phyloP scores from a whole-genome alignment of 2,797 vertebrate genomes.

The Aplochiton taeniatus region DNA sequence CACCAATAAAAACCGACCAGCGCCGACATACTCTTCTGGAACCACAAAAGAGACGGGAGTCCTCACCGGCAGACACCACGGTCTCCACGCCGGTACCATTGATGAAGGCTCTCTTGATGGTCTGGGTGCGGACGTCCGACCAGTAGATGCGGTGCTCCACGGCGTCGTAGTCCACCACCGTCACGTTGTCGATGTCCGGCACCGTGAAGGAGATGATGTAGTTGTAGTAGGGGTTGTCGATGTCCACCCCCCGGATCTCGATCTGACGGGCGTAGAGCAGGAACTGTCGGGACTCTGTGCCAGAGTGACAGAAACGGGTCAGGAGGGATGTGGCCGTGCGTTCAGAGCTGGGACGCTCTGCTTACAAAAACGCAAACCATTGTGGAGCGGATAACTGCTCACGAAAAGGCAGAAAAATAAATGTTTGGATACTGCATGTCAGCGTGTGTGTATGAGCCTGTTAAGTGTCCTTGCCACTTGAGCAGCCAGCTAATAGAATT shows the following conservation, averaged over 20 bases:
- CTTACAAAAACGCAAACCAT: too few species aligned
- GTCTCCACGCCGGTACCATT: constrained; percentile 96
- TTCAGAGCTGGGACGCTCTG: too few species aligned
- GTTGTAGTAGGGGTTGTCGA: constrained; percentile 97
- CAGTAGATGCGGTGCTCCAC: constrained; percentile 95
- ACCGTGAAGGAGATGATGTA: constrained; percentile 99
- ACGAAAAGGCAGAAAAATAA: too few species aligned
- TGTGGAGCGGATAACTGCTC: too few species aligned
- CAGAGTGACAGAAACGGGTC: not conserved
- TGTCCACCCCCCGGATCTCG: constrained; percentile 94
- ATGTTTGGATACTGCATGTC: too few species aligned
- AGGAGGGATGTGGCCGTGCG: too few species aligned
- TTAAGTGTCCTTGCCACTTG: constrained; percentile 45
- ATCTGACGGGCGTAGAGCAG: constrained; percentile 96
- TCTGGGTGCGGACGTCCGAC: constrained; percentile 96
- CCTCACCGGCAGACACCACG: constrained; percentile 89
- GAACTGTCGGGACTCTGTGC: constrained; percentile 90
- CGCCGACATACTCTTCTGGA: too few species aligned
- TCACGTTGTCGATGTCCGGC: constrained; percentile 95
- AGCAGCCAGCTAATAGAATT: constrained; percentile 57
- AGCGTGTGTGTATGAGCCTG: too few species aligned
- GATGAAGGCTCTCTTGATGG: constrained; percentile 95
- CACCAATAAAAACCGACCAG: too few species aligned
- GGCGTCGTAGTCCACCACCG: constrained; percentile 92
- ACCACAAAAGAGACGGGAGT: too few species aligned